Base-by-base conservation (phyloP, 2,888 invertebrate species). In the Vanessa cardui region DNA sequence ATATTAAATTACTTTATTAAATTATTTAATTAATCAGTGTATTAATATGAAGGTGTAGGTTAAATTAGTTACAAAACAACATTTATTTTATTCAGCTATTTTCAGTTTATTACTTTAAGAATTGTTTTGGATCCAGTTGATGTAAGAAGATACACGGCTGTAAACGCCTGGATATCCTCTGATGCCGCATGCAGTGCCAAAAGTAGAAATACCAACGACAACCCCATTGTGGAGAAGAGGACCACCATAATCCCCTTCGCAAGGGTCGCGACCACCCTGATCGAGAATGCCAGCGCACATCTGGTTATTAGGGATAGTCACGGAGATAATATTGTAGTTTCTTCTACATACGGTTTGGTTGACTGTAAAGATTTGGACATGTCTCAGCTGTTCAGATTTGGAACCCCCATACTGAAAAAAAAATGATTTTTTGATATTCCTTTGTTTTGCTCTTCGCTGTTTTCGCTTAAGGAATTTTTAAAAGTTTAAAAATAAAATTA, bases 241-340 rank as follows among this genome's bases (percentile, higher is more conserved):
- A 1, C 73, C 73, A 0, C 77, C 77, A 0, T 69, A 64, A 47
- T 77, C 77, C 0, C 75, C 74, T 16, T 58, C 45, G 45, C 77
- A 75, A 31, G 72, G 73, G 39, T 72, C 65, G 20, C 18, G 39
- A 16, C 83, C 83, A 8, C 81, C 82, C 4, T 80, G 75, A 44
- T 78, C 76, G 21, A 83, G 72, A 76, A 75, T 76, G n/a, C 84
- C 84, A 4, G 83, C 77, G 61, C 85, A 85, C 74, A 85, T 18
- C 83, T 82, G 82, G 69, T 81, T 83, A 21, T 76, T 78, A 6
- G 79, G 82, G 6, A 84, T 62, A 12, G 80, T 83, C 9, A 84
- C 64, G 0, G 76, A 70, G 2, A 69, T 31, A 0, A 54, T 47
- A 0, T 73, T 69, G 62, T 82, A 85, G 5, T 81, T 80, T 0